Evolutionary conservation across 1,140 invertebrate species (phyloP).

Genomic region (Lethocerus indicus): DNA sequence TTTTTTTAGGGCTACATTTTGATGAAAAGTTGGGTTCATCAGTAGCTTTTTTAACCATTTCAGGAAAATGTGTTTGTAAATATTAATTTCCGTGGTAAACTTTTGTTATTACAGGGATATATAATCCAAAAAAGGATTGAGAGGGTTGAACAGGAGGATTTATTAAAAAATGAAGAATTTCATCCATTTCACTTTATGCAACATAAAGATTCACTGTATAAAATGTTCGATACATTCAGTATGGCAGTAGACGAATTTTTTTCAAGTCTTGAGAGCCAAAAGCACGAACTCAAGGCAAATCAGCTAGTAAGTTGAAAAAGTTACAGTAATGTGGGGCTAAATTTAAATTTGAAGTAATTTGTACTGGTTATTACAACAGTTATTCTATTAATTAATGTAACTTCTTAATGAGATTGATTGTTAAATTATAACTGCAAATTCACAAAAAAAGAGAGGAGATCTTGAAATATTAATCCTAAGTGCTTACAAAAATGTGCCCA

Average conservation of each 20-base stretch:
- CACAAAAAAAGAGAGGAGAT: no score
- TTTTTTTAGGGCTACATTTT: background rate
- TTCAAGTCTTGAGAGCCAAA: conserved; percentile 87
- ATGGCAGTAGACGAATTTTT: conserved; percentile 92
- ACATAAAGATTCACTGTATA: conserved; percentile 36
- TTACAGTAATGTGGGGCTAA: no score
- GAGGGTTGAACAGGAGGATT: conserved; percentile 40
- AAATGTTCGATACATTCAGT: conserved; percentile 67
- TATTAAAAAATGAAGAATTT: conserved; percentile 74
- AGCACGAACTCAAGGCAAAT: conserved; percentile 79
- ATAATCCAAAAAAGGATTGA: conserved; percentile 80
- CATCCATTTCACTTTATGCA: conserved; percentile 69
- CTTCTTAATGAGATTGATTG: no score
- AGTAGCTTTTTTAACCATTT: background rate
- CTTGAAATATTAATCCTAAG: no score
- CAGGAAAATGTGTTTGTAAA: background rate
- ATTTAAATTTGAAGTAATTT: no score
- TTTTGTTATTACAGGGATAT: conserved; percentile 39
- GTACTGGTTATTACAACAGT: no score
- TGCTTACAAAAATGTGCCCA: no score
- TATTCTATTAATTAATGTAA: no score
- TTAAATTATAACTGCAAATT: no score
- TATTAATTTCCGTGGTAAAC: background rate
- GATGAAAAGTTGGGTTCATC: background rate
- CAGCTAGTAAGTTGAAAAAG: conserved; percentile 45